These are phyloP conservation scores for Lepidochitona cinerea DNA, from an alignment of 2,888 invertebrate species.

Conservation along the genomic window DNA sequence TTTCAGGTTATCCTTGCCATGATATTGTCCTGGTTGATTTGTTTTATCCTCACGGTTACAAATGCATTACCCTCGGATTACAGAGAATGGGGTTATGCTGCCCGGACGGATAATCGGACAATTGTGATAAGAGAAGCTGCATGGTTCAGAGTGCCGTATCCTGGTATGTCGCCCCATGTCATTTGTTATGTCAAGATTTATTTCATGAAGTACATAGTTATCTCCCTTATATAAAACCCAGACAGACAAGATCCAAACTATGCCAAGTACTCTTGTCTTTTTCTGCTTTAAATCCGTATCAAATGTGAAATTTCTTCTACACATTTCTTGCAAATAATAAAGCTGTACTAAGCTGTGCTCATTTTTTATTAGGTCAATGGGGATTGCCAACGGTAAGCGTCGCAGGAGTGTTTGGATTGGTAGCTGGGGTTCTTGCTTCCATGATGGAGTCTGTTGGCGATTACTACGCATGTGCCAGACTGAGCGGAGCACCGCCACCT, in stretches of 20 bases:
- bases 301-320: too few species aligned
- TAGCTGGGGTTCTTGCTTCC: conserved; percentile 63
- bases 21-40: conserved; percentile 60
- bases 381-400: conserved; percentile 62
- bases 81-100: conserved; percentile 65
- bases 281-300: too few species aligned
- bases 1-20: conserved; percentile 60
- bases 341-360: too few species aligned
- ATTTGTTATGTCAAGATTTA: too few species aligned
- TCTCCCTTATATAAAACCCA: too few species aligned
- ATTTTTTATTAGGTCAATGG: conserved; percentile 73
- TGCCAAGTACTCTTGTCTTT: too few species aligned
- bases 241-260: too few species aligned
- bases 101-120: conserved; percentile 64
- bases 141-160: conserved; percentile 75
- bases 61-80: conserved; percentile 68
- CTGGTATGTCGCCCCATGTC: conserved; percentile 72
- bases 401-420: conserved; percentile 62
- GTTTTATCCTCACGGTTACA: conserved; percentile 64
- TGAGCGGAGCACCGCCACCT: conserved; percentile 82
- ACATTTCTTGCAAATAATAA: too few species aligned
- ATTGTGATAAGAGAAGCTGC: conserved; percentile 52
- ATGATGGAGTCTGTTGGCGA: conserved; percentile 79
- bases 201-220: too few species aligned
- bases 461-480: conserved; percentile 86